A percentile compares a stretch with the other conserved stretches of the same genome.
Evolutionary conservation across 2,888 invertebrate genomes (phyloP).

Genomic region (Plebejus melissa): DNA sequence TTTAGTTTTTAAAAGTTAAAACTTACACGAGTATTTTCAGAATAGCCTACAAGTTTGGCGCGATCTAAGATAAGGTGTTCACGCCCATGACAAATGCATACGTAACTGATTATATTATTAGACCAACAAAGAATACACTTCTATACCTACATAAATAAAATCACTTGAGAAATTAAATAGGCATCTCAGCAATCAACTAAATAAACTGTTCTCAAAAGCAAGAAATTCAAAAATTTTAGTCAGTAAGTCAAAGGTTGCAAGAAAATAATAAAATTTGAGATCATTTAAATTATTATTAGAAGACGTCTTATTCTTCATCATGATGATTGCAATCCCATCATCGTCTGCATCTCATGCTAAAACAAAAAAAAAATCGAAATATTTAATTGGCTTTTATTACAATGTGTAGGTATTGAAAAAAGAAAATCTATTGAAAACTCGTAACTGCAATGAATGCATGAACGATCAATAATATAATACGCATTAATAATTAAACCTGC

Average conservation of each 20-base stretch:
- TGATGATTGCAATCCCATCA: background rate
- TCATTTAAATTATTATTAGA: background rate
- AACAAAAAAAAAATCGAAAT: background rate
- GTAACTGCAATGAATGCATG: background rate
- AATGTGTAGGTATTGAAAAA: background rate
- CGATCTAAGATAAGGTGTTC: background rate
- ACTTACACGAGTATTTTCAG: background rate
- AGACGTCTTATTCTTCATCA: background rate
- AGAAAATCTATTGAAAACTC: background rate
- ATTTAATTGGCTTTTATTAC: no score
- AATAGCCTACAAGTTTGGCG: background rate
- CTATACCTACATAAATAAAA: background rate
- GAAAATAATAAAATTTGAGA: background rate
- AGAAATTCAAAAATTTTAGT: conserved; percentile 4
- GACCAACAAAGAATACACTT: background rate
- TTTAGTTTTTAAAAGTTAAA: no score
- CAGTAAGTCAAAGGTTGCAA: background rate
- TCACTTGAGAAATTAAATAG: background rate
- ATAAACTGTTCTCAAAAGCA: background rate
- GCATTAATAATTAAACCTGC: no score
- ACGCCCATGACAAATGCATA: no score
- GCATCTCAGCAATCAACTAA: background rate
- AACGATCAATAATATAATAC: background rate
- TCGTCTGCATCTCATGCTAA: background rate
- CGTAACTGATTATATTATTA: background rate